Conservation (phyloP, 2,888 invertebrate genomes). For the Eulithis prunata region DNA sequence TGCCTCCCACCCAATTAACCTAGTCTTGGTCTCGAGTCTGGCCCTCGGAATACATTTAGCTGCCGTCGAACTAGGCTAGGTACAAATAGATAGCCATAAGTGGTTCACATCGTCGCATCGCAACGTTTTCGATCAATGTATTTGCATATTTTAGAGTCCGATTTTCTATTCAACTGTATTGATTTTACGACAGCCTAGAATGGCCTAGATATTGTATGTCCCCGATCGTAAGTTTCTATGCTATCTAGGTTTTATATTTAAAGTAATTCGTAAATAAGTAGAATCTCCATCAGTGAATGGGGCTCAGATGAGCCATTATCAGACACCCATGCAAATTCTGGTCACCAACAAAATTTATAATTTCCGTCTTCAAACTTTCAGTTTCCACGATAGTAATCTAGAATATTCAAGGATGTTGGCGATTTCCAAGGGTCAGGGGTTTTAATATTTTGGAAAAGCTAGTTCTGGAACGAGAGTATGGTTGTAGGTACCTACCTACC, state of each 20-base stretch:
- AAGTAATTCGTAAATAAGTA: neutral
- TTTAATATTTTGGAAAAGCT: too few relatives aligned
- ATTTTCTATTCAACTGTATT: constrained; percentile 6
- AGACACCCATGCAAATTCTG: too few relatives aligned
- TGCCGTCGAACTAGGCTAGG: neutral
- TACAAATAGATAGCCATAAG: neutral
- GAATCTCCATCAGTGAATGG: too few relatives aligned
- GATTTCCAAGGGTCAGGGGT: too few relatives aligned
- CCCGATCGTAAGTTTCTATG: neutral
- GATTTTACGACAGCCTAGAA: constrained; percentile 5
- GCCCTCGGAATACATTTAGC: neutral
- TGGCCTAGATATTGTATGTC: too few relatives aligned
- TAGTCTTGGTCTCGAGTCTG: constrained; percentile 6
- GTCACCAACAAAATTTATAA: too few relatives aligned
- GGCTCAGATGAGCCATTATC: too few relatives aligned
- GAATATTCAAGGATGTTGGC: too few relatives aligned
- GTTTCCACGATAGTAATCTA: too few relatives aligned
- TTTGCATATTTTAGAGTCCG: constrained; percentile 17
- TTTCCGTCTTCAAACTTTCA: too few relatives aligned
- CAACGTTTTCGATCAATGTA: constrained; percentile 12
- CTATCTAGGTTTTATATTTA: neutral
- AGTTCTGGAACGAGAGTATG: too few relatives aligned
- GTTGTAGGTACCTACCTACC: too few relatives aligned
- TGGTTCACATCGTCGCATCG: neutral
- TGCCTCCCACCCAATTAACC: constrained; percentile 8